Percentiles rank a stretch among this genome's conserved stretches.
phyloP scores from a whole-genome alignment of 2,797 vertebrate species.

The Propithecus deckenii region DNA sequence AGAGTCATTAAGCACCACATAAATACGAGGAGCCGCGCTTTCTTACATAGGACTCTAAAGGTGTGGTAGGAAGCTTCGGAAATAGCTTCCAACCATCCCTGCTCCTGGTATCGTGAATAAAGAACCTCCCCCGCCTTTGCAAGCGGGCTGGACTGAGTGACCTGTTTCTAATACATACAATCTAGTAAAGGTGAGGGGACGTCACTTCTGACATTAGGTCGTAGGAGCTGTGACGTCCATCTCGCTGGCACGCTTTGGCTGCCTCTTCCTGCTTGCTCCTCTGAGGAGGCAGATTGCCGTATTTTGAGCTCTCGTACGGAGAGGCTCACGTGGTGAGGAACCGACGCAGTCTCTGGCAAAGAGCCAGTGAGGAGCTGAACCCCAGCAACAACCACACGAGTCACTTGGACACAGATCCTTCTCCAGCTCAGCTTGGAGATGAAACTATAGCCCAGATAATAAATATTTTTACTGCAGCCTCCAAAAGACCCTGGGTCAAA shows the following conservation, averaged over 20 bases:
- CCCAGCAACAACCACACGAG: fast-evolving
- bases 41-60: not conserved
- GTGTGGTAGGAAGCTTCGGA: not conserved
- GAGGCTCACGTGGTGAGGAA: not conserved
- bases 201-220: fast-evolving
- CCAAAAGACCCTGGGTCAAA: not conserved
- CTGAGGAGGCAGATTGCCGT: not conserved
- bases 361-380: not conserved
- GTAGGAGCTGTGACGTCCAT: fast-evolving
- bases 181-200: not conserved
- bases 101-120: not conserved
- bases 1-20: fast-evolving
- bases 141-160: not conserved
- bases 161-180: not conserved
- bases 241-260: not conserved
- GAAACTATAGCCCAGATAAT: not conserved
- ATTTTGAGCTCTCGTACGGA: not conserved
- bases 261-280: not conserved
- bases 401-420: not conserved
- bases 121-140: not conserved
- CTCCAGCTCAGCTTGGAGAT: not conserved
- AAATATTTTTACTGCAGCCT: not conserved
- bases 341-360: not conserved
- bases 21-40: fast-evolving
- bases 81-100: fast-evolving